Base-by-base conservation (phyloP, 1,140 invertebrate genomes). In the Euschistus heros region DNA sequence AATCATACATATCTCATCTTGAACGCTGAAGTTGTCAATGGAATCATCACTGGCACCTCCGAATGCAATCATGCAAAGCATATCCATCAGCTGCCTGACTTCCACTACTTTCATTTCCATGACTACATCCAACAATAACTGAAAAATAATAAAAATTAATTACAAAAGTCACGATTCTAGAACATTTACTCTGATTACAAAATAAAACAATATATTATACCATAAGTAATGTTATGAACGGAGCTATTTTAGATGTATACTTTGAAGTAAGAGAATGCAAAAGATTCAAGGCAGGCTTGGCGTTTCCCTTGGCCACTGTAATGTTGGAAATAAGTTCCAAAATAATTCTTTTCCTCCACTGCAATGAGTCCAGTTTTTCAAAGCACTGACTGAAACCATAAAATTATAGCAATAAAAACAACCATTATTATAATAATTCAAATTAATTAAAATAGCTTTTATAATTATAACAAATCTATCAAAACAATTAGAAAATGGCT, bases 1-100 rank as follows among this genome's bases (percentile, higher is more conserved):
- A 2, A 84, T 64, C 74, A 84, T 84, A 67, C 78, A 78, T 37
- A 85, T 76, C 68, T 84, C 82, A 70, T 84, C 80, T 62, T 79
- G 76, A n/a, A 84, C 72, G 10, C 75, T 73, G 22, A 76, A 72
- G 55, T 65, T 68, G 57, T 71, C 68, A 24, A 61, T 55, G 54
- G 78, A 74, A 18, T 74, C 75, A 63, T 76, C 70, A 14, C 76
- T 72, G 63, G 72, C 74, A 69, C 69, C 74, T 26, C 72, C 80
- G 77, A 72, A 85, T 46, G 75, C 81, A 68, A 77, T 80, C 68
- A 68, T 79, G 71, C 74, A 84, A 8, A 79, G 76, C 71, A 78
- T 75, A 72, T 76, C 82, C 75, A 77, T 79, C 67, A 73, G 76
- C 64, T 73, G 67, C 46, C 77, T 74, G 0, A 81, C 79, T 72